Base-by-base conservation (phyloP, 2,888 invertebrate genomes). In the Reticulitermes lucifugus region DNA sequence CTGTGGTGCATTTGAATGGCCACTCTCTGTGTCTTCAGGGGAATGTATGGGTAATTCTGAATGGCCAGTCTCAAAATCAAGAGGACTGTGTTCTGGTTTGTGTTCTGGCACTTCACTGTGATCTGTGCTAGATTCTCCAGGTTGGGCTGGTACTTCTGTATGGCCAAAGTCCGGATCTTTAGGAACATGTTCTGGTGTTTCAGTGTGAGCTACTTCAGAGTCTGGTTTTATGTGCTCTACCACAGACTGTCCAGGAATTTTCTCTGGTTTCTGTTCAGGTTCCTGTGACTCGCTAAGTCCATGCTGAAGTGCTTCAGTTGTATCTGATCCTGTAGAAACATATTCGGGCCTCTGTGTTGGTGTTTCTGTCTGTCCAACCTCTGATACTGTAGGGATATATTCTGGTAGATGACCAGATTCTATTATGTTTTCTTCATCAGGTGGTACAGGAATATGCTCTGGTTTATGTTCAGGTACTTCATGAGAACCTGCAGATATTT, bases 181-280 rank as follows among this genome's bases (percentile, higher is more conserved):
- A 21, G 83, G 75, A 59, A 84, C 65, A 51, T 75, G 83, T 51
- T 87, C 83, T 60, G 85, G 81, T 21, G 21, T 43, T 43, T 89
- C 88, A 22, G 87, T 87, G 29, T 88, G 84, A 14, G 88, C 65
- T 83, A 88, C 79, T 21, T 73, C 70, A 84, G 43, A 22, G 7
- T 14, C 75, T 5, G 46, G 29, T 12, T 65, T n/a, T 25, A 14
- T 55, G 1, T 55, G 14, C 1, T 55, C 55, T 25, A 14, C 14
- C 22, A 12, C 80, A 10, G 29, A 46, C 10, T 51, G 55, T 35
- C 55, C 43, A 43, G 79, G 46, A 79, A 79, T 55, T 22, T 46
- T 2, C 46, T 41, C 51, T 6, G 46, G 29, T 25, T 65, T 65
- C 9, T 65, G 65, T 65, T 65, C 65, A 65, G 18, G 55, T 55